Evolutionary conservation across 1,140 invertebrate species (phyloP).

Genomic region (Gryllus bimaculatus): DNA sequence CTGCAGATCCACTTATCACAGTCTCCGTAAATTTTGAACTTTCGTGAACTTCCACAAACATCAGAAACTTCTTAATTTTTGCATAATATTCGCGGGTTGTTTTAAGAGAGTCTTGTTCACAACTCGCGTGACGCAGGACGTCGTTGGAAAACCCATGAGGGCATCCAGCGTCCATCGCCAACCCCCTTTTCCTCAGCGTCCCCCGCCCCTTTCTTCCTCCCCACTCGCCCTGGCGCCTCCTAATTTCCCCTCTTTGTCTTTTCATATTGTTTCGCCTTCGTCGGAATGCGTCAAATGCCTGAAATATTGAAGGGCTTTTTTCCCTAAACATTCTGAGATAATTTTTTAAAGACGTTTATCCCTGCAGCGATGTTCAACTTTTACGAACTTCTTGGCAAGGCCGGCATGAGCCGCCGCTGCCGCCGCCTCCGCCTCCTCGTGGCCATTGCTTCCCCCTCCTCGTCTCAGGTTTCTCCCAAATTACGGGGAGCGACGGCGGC

Average conservation of each 20-base stretch:
- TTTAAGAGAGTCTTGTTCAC: not conserved
- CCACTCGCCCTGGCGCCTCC: not conserved
- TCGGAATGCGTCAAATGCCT: not conserved
- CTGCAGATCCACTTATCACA: slow-evolving; percentile 3
- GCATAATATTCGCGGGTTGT: not conserved
- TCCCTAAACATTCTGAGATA: not conserved
- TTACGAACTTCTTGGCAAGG: not conserved
- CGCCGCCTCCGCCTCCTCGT: too few species aligned
- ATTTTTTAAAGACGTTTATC: not conserved
- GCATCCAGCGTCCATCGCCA: not conserved
- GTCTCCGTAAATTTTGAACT: not conserved
- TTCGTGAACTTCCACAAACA: not conserved
- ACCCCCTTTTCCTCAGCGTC: too few species aligned
- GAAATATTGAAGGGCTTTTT: not conserved
- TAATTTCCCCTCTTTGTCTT: not conserved
- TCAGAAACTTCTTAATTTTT: slow-evolving; percentile 1
- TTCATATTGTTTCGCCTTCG: not conserved
- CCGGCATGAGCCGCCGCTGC: too few species aligned
- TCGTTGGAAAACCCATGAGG: not conserved
- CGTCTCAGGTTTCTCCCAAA: not conserved
- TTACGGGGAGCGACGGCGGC: not conserved
- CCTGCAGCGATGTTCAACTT: not conserved
- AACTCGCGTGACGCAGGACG: not conserved
- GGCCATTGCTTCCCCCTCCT: not conserved
- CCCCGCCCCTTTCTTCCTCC: not conserved